phyloP scores from a whole-genome alignment of 2,113 vertebrate species.

The Fregetta grallaria region DNA sequence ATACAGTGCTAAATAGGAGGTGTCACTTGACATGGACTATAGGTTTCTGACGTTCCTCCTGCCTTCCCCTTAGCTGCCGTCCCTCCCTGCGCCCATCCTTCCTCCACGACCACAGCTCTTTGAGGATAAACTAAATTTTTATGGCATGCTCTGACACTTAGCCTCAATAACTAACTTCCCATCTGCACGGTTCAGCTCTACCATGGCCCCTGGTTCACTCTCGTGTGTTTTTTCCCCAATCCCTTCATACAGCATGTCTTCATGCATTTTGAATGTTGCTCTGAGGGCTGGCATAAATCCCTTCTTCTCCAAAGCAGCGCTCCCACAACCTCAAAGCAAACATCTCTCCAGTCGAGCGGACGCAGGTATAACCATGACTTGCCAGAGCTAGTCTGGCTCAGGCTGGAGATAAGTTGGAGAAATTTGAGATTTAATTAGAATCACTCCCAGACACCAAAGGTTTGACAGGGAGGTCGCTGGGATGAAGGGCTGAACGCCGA shows the following conservation, averaged over 20 bases:
- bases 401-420: background rate
- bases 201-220: background rate
- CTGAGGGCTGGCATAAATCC: background rate
- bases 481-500: background rate
- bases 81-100: background rate
- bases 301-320: background rate
- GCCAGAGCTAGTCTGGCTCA: background rate
- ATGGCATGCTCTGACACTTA: background rate
- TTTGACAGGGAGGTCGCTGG: background rate
- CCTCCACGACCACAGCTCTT: background rate
- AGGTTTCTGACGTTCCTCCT: background rate
- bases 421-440: background rate
- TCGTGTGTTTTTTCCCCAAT: background rate
- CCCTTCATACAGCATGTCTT: slow-evolving; percentile 17
- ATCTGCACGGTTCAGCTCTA: background rate
- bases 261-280: slow-evolving; percentile 26
- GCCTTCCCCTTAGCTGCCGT: background rate
- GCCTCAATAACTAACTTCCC: background rate
- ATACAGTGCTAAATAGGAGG: background rate
- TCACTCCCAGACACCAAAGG: background rate
- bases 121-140: slow-evolving; percentile 27
- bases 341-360: background rate
- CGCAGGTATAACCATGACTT: background rate
- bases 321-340: background rate
- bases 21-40: background rate